These are phyloP conservation scores for Tadarida brasiliensis DNA, from an alignment of 2,797 vertebrate genomes.

Conservation along the genomic window DNA sequence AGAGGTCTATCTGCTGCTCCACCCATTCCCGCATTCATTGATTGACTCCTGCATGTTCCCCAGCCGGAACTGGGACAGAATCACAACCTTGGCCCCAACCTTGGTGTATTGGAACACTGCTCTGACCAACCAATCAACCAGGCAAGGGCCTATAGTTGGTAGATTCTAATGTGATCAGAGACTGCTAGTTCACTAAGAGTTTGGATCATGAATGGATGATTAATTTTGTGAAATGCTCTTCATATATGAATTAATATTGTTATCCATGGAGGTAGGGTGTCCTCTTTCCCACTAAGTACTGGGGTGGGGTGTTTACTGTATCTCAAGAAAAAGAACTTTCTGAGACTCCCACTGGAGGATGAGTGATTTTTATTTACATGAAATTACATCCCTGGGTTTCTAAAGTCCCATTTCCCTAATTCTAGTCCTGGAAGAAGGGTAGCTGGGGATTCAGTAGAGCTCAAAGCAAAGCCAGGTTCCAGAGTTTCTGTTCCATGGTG, in stretches of 20 bases:
- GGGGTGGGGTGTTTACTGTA: too few species aligned
- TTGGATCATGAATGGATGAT: background rate
- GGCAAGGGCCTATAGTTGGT: background rate
- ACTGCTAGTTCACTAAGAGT: background rate
- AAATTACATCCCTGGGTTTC: too few species aligned
- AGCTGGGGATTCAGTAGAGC: too few species aligned
- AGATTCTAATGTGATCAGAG: background rate
- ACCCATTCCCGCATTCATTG: background rate
- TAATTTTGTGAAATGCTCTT: background rate
- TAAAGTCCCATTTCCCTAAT: too few species aligned
- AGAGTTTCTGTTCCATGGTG: too few species aligned
- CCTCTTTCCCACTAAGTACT: too few species aligned
- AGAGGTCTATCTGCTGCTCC: background rate
- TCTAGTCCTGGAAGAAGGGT: too few species aligned
- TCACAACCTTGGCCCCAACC: background rate
- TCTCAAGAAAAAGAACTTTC: too few species aligned
- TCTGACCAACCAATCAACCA: background rate
- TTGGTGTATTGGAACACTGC: background rate
- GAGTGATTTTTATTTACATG: too few species aligned
- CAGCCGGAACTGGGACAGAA: background rate
- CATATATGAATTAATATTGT: background rate
- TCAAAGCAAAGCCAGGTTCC: too few species aligned
- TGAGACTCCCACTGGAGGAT: too few species aligned
- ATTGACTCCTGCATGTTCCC: background rate
- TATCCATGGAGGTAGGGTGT: too few species aligned